phyloP scores from a whole-genome alignment of 2,797 vertebrate genomes.

The Furcifer pardalis region DNA sequence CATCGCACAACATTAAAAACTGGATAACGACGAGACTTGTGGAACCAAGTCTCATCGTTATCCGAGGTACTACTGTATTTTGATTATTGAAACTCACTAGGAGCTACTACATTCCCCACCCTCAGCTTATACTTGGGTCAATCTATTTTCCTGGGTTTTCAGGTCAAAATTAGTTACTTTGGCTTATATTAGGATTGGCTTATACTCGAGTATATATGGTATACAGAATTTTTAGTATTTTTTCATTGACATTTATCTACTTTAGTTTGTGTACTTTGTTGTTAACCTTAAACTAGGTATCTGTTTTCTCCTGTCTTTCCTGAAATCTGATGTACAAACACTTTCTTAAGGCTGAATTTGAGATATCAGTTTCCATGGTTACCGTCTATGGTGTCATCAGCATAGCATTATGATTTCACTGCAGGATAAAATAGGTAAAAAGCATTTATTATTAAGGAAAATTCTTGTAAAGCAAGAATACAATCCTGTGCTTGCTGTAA shows the following conservation, averaged over 20 bases:
- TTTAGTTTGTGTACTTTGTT: not conserved
- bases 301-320: not conserved
- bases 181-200: no score
- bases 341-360: constrained; percentile 18
- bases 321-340: not conserved
- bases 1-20: no score
- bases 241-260: not conserved
- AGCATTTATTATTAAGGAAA: not conserved
- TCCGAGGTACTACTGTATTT: no score
- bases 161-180: no score
- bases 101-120: no score
- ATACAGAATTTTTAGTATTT: not conserved
- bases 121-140: no score
- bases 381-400: constrained; percentile 29
- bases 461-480: not conserved
- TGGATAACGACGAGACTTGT: no score
- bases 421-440: constrained; percentile 9
- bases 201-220: no score
- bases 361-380: constrained; percentile 23
- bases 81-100: no score
- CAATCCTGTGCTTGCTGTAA: not conserved
- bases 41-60: no score
- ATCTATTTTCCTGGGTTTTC: no score
- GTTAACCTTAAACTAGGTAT: constrained; percentile 6
- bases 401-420: constrained; percentile 37